Base-by-base conservation (phyloP, 1,140 invertebrate genomes). In the Micrasema minimum region DNA sequence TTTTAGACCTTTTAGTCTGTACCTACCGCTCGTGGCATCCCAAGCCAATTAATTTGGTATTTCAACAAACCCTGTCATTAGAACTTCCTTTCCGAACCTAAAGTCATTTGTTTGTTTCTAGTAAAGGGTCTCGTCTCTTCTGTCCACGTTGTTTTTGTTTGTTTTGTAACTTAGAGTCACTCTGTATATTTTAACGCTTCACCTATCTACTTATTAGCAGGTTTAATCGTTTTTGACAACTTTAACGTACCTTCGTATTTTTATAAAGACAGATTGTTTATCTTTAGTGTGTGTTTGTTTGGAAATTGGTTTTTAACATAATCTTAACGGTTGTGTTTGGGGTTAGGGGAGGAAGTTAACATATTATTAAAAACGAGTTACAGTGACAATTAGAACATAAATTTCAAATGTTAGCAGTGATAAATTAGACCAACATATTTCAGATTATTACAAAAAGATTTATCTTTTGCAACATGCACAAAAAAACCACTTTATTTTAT, bases 61-160 rank as follows among this genome's bases (percentile, higher is more conserved):
- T 69, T 51, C 51, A 69, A 69, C 66, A 69, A 59, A 59, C 51
- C 53, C 66, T 50, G 51, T 69, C 53, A 46, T 69, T 59, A 69
- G 50, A 31, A 68, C 66, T 57, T 68, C 51, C 66, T 68, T 18
- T 68, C 57, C 53, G 6, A 18, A 69, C 51, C 51, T 69, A 37
- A 20, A 18, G 31, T n/a, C 51, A 48, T 59, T 69, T 69, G 66
- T 57, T 57, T 69, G 53, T 69, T 69, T 11, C 38, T 11, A 37
- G 6, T 26, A 23, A 53, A 20, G 23, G 23, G 51, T 18, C 20
- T 14, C 12, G 12, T 23, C 10, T 2, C 11, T 20, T 53, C 12
- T 64, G 41, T 26, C 9, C n/a, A 20, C 5, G 20, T 43, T 38
- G 16, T 53, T n/a, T 35, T 53, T 67, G 16, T 66, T 31, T 66